These are phyloP conservation scores for Phataginus tricuspis DNA, from an alignment of 2,797 vertebrate genomes.

Conservation along the genomic window DNA sequence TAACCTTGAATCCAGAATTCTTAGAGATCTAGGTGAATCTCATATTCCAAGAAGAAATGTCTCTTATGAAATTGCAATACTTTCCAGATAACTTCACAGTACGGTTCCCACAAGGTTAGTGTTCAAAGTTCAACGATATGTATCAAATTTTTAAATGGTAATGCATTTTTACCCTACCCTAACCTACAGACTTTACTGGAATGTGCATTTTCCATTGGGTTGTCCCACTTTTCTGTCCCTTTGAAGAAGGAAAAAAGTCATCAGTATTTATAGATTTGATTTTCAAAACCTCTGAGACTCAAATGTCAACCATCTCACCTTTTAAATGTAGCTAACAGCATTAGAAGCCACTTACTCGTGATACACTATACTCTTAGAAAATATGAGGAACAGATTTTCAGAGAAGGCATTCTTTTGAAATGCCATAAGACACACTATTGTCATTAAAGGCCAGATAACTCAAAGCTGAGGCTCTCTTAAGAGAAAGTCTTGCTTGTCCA, in stretches of 20 bases:
- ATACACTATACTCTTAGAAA: background rate
- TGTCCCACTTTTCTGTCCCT: slow-evolving; percentile 18
- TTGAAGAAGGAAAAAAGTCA: background rate
- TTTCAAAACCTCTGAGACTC: slow-evolving; percentile 38
- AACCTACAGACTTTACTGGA: background rate
- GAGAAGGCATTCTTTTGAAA: background rate
- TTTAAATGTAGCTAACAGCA: background rate
- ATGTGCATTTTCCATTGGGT: slow-evolving; percentile 38
- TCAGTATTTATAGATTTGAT: slow-evolving; percentile 50
- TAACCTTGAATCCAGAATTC: slow-evolving; percentile 19
- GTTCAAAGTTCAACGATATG: background rate
- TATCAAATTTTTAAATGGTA: slow-evolving; percentile 51
- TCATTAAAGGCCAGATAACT: background rate
- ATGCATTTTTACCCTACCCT: slow-evolving; percentile 11
- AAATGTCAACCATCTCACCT: slow-evolving; percentile 37
- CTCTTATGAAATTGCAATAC: background rate
- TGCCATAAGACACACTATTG: background rate
- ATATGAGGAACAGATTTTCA: slow-evolving; percentile 18
- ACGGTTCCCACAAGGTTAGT: background rate
- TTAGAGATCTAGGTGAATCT: slow-evolving; percentile 24
- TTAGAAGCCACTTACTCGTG: background rate
- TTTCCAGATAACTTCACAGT: slow-evolving; percentile 18
- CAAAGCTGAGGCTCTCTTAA: background rate
- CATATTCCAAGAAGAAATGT: slow-evolving; percentile 15
- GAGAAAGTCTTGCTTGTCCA: background rate